Evolutionary conservation across 2,797 vertebrate species (phyloP).

Genomic region (Scleropages formosus): DNA sequence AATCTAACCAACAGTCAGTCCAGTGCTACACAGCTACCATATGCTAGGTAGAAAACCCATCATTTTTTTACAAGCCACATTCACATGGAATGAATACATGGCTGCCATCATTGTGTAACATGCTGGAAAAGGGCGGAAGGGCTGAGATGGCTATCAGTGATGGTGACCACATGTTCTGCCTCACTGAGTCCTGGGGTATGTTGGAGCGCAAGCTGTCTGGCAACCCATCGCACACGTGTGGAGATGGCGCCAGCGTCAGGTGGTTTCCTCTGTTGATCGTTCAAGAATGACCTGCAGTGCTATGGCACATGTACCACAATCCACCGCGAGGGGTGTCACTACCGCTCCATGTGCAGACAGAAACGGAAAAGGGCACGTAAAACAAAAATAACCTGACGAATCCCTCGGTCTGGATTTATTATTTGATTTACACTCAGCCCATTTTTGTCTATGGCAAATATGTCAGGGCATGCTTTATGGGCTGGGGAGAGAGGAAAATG

Average conservation of each 20-base stretch:
- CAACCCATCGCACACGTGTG: background rate
- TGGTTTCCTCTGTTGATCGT: background rate
- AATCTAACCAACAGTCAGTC: too few relatives aligned
- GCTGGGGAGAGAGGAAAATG: conserved; percentile 15
- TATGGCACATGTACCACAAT: too few relatives aligned
- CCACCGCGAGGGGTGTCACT: background rate
- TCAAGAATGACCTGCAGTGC: too few relatives aligned
- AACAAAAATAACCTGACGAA: conserved; percentile 9
- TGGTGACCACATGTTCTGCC: background rate
- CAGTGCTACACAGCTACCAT: too few relatives aligned
- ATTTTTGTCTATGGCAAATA: conserved; percentile 8
- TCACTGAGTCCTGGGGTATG: background rate
- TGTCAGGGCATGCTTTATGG: conserved; percentile 23
- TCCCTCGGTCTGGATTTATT: conserved; percentile 16
- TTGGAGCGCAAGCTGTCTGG: conserved; percentile 1
- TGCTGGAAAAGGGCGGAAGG: too few relatives aligned
- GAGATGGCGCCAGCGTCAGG: background rate
- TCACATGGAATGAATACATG: too few relatives aligned
- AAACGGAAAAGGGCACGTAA: conserved; percentile 5
- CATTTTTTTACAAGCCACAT: too few relatives aligned
- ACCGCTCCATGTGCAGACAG: background rate
- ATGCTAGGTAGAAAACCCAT: too few relatives aligned
- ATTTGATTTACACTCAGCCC: conserved; percentile 15
- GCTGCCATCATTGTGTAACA: too few relatives aligned
- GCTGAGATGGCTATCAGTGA: background rate